Percentiles rank a stretch among this genome's conserved stretches.
phyloP scores from a whole-genome alignment of 2,113 vertebrate genomes.

The Entelurus aequoreus region DNA sequence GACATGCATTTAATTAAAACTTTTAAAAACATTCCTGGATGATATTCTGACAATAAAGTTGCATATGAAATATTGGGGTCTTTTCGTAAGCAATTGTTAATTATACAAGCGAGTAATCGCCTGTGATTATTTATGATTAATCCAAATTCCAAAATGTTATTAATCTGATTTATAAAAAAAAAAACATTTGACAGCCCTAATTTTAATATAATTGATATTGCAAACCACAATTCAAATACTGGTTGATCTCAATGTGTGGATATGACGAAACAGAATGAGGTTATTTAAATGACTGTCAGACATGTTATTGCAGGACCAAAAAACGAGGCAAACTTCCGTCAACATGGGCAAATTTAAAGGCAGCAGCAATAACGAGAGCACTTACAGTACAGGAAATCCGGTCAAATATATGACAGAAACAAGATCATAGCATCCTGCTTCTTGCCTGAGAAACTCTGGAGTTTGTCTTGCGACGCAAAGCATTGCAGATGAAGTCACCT shows the following conservation, averaged over 20 bases:
- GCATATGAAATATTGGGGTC: no score
- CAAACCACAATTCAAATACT: not conserved
- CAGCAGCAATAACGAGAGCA: conserved; percentile 34
- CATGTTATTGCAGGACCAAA: not conserved
- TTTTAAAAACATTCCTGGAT: no score
- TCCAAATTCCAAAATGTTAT: no score
- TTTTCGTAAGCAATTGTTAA: no score
- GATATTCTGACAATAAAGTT: no score
- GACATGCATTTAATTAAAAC: no score
- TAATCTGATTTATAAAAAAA: no score
- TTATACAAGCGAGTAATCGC: no score
- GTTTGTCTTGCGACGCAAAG: conserved; percentile 81
- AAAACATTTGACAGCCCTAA: no score
- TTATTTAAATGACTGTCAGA: not conserved
- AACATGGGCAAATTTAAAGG: conserved; percentile 11
- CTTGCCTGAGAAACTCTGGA: conserved; percentile 88
- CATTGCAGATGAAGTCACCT: conserved; percentile 88
- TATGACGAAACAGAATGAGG: not conserved
- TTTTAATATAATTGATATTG: not conserved
- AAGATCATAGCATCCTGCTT: conserved; percentile 43
- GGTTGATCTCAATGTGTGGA: no score
- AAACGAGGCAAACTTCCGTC: conserved; percentile 2
- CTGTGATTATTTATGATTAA: no score
- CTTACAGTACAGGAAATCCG: conserved; percentile 9
- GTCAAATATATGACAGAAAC: conserved; percentile 7